Base-by-base conservation (phyloP, 2,797 vertebrate species). In the Myoxocephalus aenaeus region DNA sequence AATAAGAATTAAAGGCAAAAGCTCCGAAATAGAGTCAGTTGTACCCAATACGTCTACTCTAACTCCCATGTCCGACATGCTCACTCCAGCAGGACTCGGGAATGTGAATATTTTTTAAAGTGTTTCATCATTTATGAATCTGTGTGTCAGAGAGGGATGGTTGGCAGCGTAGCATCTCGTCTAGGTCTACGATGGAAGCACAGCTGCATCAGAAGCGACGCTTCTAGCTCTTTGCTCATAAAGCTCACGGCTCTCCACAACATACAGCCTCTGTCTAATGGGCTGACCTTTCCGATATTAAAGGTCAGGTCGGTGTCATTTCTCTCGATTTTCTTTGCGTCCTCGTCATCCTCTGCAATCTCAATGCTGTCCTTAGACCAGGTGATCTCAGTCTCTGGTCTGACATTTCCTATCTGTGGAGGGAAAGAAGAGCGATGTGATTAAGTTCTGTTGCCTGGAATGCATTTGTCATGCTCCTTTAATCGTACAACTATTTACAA, bases 311-410 rank as follows among this genome's bases (percentile, higher is more conserved):
- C 93, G 0, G 95, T 92, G 4, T 97, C 96, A 80, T 95, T 90
- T 81, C 94, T 96, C 89, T 95, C 95, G 3, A 95, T 94, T 86
- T 96, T 94, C 74, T 95, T 87, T 53, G 97, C 96, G 42, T 98
- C 97, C 81, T 98, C 97, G 67, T 99, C 97, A 59, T 96, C 97
- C 73, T 97, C 96, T 18, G 95, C 95, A 83, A 99, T 97, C 91
- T 99, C 96, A 62, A 97, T 95, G 59, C 92, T 94, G 79, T 99
- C 97, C 93, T 98, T 99, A 85, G 95, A 97, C 98, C 98, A 99
- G 72, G 92, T 87, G 80, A 99, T 97, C 84, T 96, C 95, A 3
- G 98, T 99, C 85, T 96, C 96, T 53, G 96, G 90, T 89, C 92
- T 98, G 91, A 98, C 95, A 91, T 99, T 99, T 92, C 97, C 98